A percentile compares a stretch with the other conserved stretches of the same genome.
phyloP scores from a whole-genome alignment of 2,797 vertebrate genomes.

The Rhodeus uyekii region DNA sequence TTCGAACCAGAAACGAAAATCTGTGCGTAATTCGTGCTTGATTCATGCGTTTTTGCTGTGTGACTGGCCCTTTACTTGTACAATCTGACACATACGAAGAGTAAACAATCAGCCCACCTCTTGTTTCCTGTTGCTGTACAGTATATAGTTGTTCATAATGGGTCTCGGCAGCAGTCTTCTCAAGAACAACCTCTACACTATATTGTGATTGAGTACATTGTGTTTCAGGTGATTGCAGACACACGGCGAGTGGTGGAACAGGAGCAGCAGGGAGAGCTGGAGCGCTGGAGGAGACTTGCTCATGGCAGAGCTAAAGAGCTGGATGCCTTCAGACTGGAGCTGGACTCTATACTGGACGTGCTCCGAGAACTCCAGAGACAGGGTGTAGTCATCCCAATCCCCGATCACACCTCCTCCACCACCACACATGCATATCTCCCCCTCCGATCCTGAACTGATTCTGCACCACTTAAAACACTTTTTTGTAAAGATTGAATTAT shows the following conservation, averaged over 20 bases:
- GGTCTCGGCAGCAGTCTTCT: background rate
- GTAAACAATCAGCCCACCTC: background rate
- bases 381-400: constrained; percentile 80
- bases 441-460: constrained; percentile 8
- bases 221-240: constrained; percentile 78
- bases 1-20: too few relatives aligned
- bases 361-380: constrained; percentile 87
- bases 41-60: too few relatives aligned
- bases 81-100: background rate
- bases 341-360: constrained; percentile 92
- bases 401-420: constrained; percentile 53
- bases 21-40: too few relatives aligned
- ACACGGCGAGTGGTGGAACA: constrained; percentile 66
- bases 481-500: background rate
- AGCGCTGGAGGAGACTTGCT: constrained; percentile 84
- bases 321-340: constrained; percentile 85
- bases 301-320: constrained; percentile 84
- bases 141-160: background rate
- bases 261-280: constrained; percentile 76
- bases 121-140: background rate
- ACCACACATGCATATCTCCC: constrained; percentile 54
- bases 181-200: background rate
- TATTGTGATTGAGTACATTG: background rate
- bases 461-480: background rate
- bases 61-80: too few relatives aligned